Evolutionary conservation across 2,888 invertebrate genomes (phyloP).

Genomic region (Plagodis dolabraria): DNA sequence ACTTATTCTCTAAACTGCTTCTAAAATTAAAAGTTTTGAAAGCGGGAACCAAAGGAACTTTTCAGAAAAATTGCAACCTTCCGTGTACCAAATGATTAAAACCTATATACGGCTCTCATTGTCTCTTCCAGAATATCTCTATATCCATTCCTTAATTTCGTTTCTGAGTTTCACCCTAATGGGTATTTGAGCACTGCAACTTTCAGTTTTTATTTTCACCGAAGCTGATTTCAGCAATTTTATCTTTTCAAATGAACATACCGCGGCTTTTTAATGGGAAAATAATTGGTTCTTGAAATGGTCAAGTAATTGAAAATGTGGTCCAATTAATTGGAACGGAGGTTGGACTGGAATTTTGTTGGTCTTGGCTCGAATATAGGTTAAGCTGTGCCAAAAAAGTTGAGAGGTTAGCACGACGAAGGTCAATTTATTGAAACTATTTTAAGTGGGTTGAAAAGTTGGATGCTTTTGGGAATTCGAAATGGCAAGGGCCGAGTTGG

Average conservation of each 20-base stretch:
- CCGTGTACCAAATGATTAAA: not conserved
- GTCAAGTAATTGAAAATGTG: conserved; percentile 11
- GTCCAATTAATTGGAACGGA: conserved; percentile 7
- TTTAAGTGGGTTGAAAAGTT: conserved; percentile 5
- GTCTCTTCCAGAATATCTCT: conserved; percentile 18
- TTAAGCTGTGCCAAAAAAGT: conserved; percentile 7
- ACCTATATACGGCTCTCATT: not conserved
- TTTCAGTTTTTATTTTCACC: conserved; percentile 38
- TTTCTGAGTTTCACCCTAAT: conserved; percentile 38
- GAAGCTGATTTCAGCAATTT: conserved; percentile 41
- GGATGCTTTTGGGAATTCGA: conserved; percentile 6
- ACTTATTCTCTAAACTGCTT: too few species aligned
- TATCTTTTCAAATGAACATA: conserved; percentile 48
- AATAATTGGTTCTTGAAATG: conserved; percentile 38
- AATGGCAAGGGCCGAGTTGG: conserved; percentile 5
- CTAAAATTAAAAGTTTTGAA: too few species aligned
- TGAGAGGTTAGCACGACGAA: conserved; percentile 8
- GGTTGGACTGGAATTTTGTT: conserved; percentile 26
- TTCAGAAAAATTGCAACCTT: not conserved
- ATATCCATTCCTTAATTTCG: conserved; percentile 21
- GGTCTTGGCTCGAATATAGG: conserved; percentile 1
- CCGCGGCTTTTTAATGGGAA: conserved; percentile 48
- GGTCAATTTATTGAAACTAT: conserved; percentile 7
- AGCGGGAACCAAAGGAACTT: too few species aligned
- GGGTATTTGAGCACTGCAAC: conserved; percentile 39